These are phyloP conservation scores for Acipenser ruthenus DNA, from an alignment of 2,797 vertebrate species.

Conservation along the genomic window DNA sequence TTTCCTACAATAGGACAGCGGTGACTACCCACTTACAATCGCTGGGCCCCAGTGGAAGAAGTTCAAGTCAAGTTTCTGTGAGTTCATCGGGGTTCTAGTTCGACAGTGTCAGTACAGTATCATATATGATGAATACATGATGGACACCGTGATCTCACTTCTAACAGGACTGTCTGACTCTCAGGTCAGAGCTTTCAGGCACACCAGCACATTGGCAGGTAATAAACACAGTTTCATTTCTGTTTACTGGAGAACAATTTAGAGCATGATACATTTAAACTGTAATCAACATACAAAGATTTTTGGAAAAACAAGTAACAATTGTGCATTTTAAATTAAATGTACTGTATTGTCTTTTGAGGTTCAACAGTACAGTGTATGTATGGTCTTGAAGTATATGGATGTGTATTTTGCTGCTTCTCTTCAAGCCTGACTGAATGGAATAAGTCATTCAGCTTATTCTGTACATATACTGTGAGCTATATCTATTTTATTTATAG, in stretches of 20 bases:
- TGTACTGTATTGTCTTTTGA: not conserved
- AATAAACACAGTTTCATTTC: constrained; percentile 6
- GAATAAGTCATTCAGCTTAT: not conserved
- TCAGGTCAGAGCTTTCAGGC: constrained; percentile 96
- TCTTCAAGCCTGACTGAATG: not conserved
- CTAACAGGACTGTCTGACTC: constrained; percentile 96
- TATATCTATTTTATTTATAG: constrained; percentile 44
- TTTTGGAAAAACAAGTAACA: too few species aligned
- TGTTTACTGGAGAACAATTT: too few species aligned
- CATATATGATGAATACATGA: constrained; percentile 99
- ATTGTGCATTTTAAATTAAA: too few species aligned
- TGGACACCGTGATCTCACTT: constrained; percentile 97
- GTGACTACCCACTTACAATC: constrained; percentile 97
- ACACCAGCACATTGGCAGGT: constrained; percentile 98
- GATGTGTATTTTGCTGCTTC: not conserved
- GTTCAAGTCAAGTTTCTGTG: constrained; percentile 96
- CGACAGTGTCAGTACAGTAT: constrained; percentile 98
- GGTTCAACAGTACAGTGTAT: not conserved
- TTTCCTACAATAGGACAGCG: constrained; percentile 72
- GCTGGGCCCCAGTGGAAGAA: constrained; percentile 98
- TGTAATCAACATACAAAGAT: too few species aligned
- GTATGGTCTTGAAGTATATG: not conserved
- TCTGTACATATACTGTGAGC: not conserved
- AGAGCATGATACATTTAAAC: too few species aligned
- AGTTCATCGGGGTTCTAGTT: constrained; percentile 94